Conservation (phyloP, 2,113 vertebrate species). For the Phasianus colchicus region DNA sequence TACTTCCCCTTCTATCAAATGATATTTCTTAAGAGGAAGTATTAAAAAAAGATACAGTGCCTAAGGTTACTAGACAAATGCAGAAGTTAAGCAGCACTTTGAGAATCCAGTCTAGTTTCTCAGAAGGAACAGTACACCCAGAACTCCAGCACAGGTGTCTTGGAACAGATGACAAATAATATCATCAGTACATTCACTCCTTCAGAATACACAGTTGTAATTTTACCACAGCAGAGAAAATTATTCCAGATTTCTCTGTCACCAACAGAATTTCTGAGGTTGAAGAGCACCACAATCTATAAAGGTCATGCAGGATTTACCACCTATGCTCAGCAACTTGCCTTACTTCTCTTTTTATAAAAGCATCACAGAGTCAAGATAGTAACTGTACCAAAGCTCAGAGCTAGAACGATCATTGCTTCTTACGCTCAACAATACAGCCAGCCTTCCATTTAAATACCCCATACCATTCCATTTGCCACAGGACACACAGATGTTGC, state of each 20-base stretch:
- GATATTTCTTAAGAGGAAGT: background rate
- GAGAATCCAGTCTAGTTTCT: background rate
- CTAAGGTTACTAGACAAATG: background rate
- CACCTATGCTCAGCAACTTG: background rate
- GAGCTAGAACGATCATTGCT: background rate
- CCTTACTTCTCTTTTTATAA: background rate
- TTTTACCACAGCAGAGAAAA: background rate
- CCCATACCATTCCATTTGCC: background rate
- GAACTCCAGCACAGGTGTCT: background rate
- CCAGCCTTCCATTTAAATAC: background rate
- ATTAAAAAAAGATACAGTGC: background rate
- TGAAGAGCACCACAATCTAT: background rate
- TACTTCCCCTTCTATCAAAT: slow-evolving; percentile 20
- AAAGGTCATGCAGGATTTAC: background rate
- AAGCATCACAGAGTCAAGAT: background rate
- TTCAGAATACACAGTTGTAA: background rate
- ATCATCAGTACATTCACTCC: background rate
- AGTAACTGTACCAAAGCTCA: background rate
- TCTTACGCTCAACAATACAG: background rate
- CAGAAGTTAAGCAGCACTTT: background rate
- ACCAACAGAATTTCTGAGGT: background rate
- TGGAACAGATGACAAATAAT: background rate
- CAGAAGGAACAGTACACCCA: background rate
- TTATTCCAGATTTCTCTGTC: background rate
- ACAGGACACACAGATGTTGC: background rate